Conservation (phyloP, 1,140 invertebrate genomes). For the Neodiprion virginianus region DNA sequence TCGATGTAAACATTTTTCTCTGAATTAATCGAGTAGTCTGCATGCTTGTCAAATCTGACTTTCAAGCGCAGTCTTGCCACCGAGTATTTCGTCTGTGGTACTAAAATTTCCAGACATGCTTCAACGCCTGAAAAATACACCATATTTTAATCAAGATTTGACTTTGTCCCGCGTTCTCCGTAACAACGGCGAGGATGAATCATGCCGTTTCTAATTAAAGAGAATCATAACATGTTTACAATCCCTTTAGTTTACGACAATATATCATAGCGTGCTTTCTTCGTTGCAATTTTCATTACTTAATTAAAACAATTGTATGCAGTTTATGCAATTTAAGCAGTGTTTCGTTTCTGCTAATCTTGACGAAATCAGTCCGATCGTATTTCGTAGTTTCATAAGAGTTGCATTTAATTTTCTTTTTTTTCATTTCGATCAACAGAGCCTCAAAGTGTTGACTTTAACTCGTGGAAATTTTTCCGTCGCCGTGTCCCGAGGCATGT, state of each 20-base stretch:
- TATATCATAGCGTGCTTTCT: background rate
- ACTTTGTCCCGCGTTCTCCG: background rate
- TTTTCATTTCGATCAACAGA: no score
- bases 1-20: constrained; percentile 56
- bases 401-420: no score
- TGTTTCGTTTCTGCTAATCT: no score
- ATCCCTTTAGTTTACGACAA: background rate
- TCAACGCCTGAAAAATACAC: constrained; percentile 42
- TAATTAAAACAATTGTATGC: background rate
- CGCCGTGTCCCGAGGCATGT: background rate
- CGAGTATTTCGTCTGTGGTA: constrained; percentile 49
- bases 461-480: constrained; percentile 4
- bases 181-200: no score
- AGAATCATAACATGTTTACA: background rate
- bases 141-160: constrained; percentile 2
- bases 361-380: no score
- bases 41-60: constrained; percentile 61
- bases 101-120: constrained; percentile 52
- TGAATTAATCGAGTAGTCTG: constrained; percentile 60
- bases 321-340: constrained; percentile 6
- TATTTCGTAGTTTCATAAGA: no score
- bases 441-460: no score
- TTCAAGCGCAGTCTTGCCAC: constrained; percentile 59
- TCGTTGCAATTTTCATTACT: background rate
- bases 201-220: background rate